Evolutionary conservation across 2,113 vertebrate species (phyloP).

Genomic region (Pollimyrus isidori): DNA sequence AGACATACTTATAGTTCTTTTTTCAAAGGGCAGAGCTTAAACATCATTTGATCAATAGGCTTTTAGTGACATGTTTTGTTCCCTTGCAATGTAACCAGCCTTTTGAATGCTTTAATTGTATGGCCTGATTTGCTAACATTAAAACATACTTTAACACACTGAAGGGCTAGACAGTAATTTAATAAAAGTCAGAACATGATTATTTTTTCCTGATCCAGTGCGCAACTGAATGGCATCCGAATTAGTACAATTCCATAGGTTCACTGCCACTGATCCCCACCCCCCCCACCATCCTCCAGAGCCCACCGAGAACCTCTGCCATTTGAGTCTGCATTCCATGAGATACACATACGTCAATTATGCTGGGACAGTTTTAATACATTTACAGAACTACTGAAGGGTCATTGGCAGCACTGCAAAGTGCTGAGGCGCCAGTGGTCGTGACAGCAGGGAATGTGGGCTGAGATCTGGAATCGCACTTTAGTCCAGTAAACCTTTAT

Average conservation of each 20-base stretch:
- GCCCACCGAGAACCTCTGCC: background rate
- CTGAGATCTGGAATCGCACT: background rate
- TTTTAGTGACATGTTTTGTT: background rate
- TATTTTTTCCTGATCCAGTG: background rate
- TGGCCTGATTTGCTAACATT: background rate
- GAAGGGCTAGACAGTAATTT: background rate
- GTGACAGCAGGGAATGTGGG: background rate
- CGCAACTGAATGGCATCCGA: background rate
- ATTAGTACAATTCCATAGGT: background rate
- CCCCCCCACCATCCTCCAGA: background rate
- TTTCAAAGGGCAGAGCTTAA: background rate
- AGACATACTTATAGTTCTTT: background rate
- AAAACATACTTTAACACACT: background rate
- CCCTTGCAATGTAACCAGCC: background rate
- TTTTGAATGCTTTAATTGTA: background rate
- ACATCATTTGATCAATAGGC: background rate
- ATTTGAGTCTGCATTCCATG: background rate
- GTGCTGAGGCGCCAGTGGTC: background rate
- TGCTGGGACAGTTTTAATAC: background rate
- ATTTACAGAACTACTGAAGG: background rate
- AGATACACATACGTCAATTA: background rate
- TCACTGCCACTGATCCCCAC: background rate
- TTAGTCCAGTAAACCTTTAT: background rate
- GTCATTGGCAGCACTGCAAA: background rate
- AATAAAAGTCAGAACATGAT: background rate